Percentiles rank a stretch among this genome's conserved stretches.
Conservation (phyloP, 1,140 invertebrate species). For the Helicorthomorpha holstii region DNA sequence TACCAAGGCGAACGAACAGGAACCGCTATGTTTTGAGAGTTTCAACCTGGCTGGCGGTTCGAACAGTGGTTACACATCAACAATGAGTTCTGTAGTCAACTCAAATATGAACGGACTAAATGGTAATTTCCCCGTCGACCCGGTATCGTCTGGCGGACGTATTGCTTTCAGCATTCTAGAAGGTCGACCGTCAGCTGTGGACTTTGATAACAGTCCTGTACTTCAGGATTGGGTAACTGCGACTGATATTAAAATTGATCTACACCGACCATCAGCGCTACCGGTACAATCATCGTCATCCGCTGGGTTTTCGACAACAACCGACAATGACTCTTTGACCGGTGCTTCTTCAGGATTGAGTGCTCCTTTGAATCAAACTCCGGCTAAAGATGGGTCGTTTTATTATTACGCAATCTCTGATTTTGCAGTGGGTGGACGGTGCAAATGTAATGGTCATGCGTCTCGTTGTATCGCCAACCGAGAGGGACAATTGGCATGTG, state of each 20-base stretch:
- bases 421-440: slow-evolving; percentile 90
- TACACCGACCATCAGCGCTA: slow-evolving; percentile 52
- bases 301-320: background rate
- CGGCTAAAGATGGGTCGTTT: slow-evolving; percentile 24
- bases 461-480: slow-evolving; percentile 54
- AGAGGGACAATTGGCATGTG: slow-evolving; percentile 66
- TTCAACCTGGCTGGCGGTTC: slow-evolving; percentile 30
- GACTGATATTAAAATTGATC: slow-evolving; percentile 86
- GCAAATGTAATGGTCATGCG: slow-evolving; percentile 98
- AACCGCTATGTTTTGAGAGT: slow-evolving; percentile 77
- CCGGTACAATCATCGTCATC: too few species aligned
- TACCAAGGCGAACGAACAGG: slow-evolving; percentile 79
- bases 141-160: slow-evolving; percentile 27
- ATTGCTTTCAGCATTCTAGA: slow-evolving; percentile 95
- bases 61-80: background rate
- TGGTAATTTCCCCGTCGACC: background rate
- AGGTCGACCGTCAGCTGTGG: slow-evolving; percentile 75
- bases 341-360: too few species aligned
- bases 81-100: background rate
- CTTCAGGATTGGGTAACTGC: slow-evolving; percentile 98
- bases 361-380: too few species aligned
- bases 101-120: background rate
- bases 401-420: slow-evolving; percentile 80
- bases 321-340: slow-evolving; percentile 20
- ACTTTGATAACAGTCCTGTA: slow-evolving; percentile 91